Evolutionary conservation across 2,888 invertebrate genomes (phyloP).

Genomic region (Auanema freiburgensis): DNA sequence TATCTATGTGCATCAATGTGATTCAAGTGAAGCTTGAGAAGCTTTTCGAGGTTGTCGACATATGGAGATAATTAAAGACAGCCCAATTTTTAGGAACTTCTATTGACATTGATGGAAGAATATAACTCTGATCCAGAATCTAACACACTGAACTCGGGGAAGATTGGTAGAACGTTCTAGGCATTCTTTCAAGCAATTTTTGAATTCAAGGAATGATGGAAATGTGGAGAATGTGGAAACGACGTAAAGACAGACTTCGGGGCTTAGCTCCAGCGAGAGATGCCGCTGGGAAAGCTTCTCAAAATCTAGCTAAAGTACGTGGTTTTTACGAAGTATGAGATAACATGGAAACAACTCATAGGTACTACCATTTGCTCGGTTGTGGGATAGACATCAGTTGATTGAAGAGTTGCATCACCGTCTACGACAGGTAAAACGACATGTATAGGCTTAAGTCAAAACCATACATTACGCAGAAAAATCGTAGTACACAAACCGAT

Average conservation of each 20-base stretch:
- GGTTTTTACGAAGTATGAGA: background rate
- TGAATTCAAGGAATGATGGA: conserved; percentile 47
- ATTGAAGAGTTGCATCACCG: conserved; percentile 44
- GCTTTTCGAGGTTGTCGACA: conserved; percentile 32
- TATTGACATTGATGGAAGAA: conserved; percentile 62
- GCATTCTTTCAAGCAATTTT: background rate
- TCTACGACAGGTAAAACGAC: conserved; percentile 21
- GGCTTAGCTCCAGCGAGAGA: conserved; percentile 24
- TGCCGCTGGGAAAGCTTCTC: conserved; percentile 37
- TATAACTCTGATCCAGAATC: conserved; percentile 51
- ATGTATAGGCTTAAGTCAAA: background rate
- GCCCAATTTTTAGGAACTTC: conserved; percentile 53
- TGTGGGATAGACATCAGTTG: conserved; percentile 36
- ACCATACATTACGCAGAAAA: conserved; percentile 17
- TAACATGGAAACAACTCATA: conserved; percentile 15
- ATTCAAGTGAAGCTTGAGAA: conserved; percentile 54
- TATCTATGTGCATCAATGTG: conserved; percentile 58
- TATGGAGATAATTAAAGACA: background rate
- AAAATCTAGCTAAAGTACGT: conserved; percentile 37
- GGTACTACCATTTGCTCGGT: conserved; percentile 44
- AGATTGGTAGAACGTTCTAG: conserved; percentile 27
- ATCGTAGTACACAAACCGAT: conserved; percentile 48
- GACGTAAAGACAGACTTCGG: conserved; percentile 38
- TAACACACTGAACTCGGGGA: conserved; percentile 38
- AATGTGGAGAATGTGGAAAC: conserved; percentile 60